These are phyloP conservation scores for Mobula birostris DNA, from an alignment of 2,113 vertebrate species.

Conservation along the genomic window DNA sequence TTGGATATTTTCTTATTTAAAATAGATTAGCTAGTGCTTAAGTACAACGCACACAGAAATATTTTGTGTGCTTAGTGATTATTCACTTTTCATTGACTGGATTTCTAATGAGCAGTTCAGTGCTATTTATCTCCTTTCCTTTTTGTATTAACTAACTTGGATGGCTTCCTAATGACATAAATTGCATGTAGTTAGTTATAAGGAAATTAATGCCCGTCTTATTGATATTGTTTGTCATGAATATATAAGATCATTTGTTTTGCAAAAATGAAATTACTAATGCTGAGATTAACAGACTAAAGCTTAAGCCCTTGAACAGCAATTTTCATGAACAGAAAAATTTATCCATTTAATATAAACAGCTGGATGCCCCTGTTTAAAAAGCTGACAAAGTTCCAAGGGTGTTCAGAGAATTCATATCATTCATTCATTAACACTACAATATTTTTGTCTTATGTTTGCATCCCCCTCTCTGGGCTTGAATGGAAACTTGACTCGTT, in stretches of 20 bases:
- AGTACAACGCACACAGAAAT: neutral
- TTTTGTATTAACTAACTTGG: neutral
- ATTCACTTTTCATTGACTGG: neutral
- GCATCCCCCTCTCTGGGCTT: no score
- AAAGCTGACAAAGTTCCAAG: neutral
- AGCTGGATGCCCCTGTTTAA: neutral
- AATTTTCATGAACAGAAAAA: neutral
- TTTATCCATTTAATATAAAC: neutral
- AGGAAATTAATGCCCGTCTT: neutral
- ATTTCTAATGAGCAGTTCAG: neutral
- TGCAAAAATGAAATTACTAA: neutral
- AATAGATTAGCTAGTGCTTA: neutral
- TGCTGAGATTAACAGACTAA: neutral
- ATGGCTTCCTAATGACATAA: neutral
- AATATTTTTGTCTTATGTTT: neutral
- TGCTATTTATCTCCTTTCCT: neutral
- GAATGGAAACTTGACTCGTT: no score
- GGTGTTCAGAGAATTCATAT: neutral
- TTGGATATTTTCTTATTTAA: neutral
- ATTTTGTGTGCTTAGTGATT: neutral
- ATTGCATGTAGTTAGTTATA: neutral
- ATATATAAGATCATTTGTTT: neutral
- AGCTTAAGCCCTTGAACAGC: neutral
- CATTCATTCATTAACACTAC: neutral
- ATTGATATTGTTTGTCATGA: neutral